Percentiles rank a stretch among this genome's conserved stretches.
Conservation (phyloP, 2,888 invertebrate genomes). For the Drosophila nr. fundita region DNA sequence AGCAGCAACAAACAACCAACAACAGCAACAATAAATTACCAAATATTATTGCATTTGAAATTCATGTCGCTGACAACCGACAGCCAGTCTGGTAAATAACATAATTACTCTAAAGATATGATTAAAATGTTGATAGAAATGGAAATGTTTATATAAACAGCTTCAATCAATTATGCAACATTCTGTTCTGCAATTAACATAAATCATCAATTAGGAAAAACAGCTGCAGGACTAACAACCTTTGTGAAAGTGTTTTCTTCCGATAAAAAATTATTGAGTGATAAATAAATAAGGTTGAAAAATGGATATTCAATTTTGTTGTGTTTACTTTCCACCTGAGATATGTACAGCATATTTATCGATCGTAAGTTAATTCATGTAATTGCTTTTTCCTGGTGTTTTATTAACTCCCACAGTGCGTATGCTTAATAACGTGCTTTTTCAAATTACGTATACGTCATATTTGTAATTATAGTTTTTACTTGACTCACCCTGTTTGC, state of each 20-base stretch:
- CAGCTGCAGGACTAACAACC: background rate
- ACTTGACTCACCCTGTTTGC: slow-evolving; percentile 74
- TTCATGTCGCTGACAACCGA: slow-evolving; percentile 40
- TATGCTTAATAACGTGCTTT: slow-evolving; percentile 27
- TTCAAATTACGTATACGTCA: slow-evolving; percentile 47
- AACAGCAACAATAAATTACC: slow-evolving; percentile 1
- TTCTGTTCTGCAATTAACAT: too few relatives aligned
- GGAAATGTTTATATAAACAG: background rate
- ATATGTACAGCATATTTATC: background rate
- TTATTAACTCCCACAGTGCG: slow-evolving; percentile 10
- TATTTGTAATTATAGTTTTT: slow-evolving; percentile 5
- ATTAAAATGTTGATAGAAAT: background rate
- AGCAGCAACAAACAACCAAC: slow-evolving; percentile 1
- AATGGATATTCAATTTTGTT: background rate
- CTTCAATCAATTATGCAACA: background rate
- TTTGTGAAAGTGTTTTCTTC: background rate
- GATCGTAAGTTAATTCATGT: background rate
- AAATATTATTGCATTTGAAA: slow-evolving; percentile 4
- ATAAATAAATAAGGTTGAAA: background rate
- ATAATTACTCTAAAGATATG: background rate
- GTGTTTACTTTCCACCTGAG: background rate
- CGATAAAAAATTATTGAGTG: background rate
- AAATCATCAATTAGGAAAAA: background rate
- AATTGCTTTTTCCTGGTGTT: background rate
- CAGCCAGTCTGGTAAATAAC: slow-evolving; percentile 43